Base-by-base conservation (phyloP, 2,113 vertebrate genomes). In the Neomonachus schauinslandi region DNA sequence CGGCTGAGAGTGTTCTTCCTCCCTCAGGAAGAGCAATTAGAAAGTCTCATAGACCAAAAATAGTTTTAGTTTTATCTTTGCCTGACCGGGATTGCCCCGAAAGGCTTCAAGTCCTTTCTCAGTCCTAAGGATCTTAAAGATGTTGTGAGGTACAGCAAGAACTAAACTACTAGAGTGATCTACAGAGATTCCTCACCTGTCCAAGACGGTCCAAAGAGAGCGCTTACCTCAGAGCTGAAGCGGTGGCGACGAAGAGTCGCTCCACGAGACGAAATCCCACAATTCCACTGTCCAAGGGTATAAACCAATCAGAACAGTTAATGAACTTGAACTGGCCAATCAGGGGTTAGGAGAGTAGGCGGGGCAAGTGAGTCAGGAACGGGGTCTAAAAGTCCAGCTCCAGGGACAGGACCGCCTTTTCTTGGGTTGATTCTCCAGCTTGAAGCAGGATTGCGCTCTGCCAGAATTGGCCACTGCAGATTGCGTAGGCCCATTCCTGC, bases 231-330 rank as follows among this genome's bases (percentile, higher is more conserved):
- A 19, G 55, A 36, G 1, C 1, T 1, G 28, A 67, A 67, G 59
- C 1, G 2, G 7, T 7, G 0, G 63, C 0, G 2, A 24, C 0
- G 0, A 93, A 26, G 2, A 1, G 15, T 1, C 0, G 0, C 11
- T 89, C 12, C 1, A 4, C 1, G 0, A 19, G 11, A 14, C 0
- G 7, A 36, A 18, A 26, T 21, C 59, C 26, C 9, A 11, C 1
- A 18, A 12, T 24, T 57, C 10, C n/a, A 59, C 1, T 0, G 2
- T 10, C 15, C 31, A 36, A 5, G 11, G 12, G 79, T 2, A n/a
- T 57, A 15, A 36, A 71, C 92, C 42, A 89, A n/a, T 94, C 53
- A 92, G 53, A 33, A 21, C 12, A 77, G 72, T 46, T 1, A 51
- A 33, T n/a, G 24, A 86, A 79, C 7, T 51, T 18, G n/a, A 76